Percentiles rank a stretch among this genome's conserved stretches.
These are phyloP conservation scores for Iphiclides podalirius DNA, from an alignment of 2,888 invertebrate species.

Conservation along the genomic window DNA sequence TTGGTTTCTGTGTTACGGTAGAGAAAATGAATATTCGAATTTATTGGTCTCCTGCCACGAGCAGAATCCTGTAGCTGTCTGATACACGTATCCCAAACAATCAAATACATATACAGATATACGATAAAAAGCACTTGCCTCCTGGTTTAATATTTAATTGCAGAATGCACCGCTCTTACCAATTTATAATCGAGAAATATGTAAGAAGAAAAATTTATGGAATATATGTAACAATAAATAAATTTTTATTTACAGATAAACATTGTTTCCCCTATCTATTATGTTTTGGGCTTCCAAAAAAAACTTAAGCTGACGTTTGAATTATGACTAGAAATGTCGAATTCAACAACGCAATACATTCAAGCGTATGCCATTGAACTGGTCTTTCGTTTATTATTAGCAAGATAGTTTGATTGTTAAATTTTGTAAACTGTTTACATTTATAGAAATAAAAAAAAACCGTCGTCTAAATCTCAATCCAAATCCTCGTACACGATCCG, in stretches of 20 bases:
- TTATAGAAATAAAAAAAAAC: slow-evolving; percentile 29
- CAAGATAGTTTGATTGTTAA: not conserved
- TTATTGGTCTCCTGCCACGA: slow-evolving; percentile 33
- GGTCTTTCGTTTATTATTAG: slow-evolving; percentile 28
- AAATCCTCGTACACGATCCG: slow-evolving; percentile 34
- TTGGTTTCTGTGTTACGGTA: slow-evolving; percentile 44
- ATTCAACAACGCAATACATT: slow-evolving; percentile 29
- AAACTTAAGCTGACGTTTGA: slow-evolving; percentile 46
- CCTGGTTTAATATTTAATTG: slow-evolving; percentile 59
- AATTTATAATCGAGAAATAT: slow-evolving; percentile 75
- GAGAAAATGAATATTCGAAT: slow-evolving; percentile 43
- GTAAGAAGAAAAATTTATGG: slow-evolving; percentile 73
- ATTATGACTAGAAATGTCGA: slow-evolving; percentile 38
- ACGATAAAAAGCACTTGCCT: slow-evolving; percentile 70
- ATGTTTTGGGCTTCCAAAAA: slow-evolving; percentile 51
- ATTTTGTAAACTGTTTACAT: slow-evolving; percentile 3
- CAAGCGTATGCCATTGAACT: slow-evolving; percentile 12
- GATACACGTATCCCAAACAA: slow-evolving; percentile 32
- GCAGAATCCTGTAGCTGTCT: slow-evolving; percentile 24
- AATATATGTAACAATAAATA: slow-evolving; percentile 77
- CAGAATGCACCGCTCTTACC: slow-evolving; percentile 69
- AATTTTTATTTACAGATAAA: slow-evolving; percentile 78
- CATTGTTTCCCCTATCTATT: slow-evolving; percentile 75
- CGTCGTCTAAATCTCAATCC: slow-evolving; percentile 31
- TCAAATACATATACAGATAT: slow-evolving; percentile 51